These are phyloP conservation scores for Malurus alboscapulatus DNA, from an alignment of 2,113 vertebrate species.

Conservation along the genomic window DNA sequence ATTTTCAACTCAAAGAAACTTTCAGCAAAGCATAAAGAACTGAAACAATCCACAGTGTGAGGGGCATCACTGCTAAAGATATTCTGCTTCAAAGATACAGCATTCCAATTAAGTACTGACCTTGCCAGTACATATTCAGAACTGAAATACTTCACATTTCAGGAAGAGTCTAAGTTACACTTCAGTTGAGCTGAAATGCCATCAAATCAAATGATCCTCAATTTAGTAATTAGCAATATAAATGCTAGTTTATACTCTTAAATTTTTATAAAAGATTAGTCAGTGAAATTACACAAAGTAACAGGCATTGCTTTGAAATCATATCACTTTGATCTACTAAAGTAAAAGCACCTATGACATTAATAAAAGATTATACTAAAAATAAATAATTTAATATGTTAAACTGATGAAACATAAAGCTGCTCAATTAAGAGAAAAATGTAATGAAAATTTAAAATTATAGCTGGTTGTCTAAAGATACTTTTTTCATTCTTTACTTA, in stretches of 20 bases:
- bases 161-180: neutral
- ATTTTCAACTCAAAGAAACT: neutral
- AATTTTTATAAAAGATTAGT: neutral
- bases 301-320: neutral
- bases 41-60: neutral
- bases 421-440: neutral
- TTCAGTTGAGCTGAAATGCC: neutral
- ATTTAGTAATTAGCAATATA: neutral
- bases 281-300: neutral
- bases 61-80: neutral
- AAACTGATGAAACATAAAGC: neutral
- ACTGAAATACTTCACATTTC: neutral
- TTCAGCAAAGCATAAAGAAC: neutral
- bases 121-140: neutral
- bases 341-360: neutral
- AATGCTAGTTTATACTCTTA: neutral
- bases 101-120: neutral
- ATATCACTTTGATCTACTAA: neutral
- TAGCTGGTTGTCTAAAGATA: neutral
- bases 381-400: neutral
- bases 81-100: neutral
- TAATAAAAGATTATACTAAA: neutral
- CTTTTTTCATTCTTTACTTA: neutral
- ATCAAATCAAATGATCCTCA: neutral
- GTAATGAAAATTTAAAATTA: neutral